Base-by-base conservation (phyloP, 2,113 vertebrate genomes). In the Ptychochromis oligacanthus region DNA sequence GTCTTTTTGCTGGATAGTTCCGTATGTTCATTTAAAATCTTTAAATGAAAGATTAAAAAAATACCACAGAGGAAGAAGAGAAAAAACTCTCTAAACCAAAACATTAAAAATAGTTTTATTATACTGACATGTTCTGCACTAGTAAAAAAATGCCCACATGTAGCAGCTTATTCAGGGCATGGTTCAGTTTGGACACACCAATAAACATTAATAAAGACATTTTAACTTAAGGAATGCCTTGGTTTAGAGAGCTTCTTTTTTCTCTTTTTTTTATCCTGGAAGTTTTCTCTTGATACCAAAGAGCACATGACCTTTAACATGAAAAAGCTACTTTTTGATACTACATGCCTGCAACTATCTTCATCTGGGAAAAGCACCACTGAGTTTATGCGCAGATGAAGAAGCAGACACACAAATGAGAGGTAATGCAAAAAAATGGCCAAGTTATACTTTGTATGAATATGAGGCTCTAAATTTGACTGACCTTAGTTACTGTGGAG, bases 391-490 rank as follows among this genome's bases (percentile, higher is more conserved):
- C 49, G n/a, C 26, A 58, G 38, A 56, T 13, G 22, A 46, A 55
- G 22, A n/a, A 28, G 5, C 9, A 26, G 38, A 52, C 75, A 2
- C 36, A 24, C 38, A 28, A 62, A 28, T 38, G 52, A 38, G 54
- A 85, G 83, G 36, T 43, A 70, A 52, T 34, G 26, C 14, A 52
- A 62, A 85, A 91, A 59, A 80, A 20, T 22, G 26, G n/a, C 72
- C 1, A 54, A 52, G 79, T 72, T 34, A 18, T 60, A 46, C 61
- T 76, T 55, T 28, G 77, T 86, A 80, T 54, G 26, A 87, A 87
- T 20, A 86, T 18, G 14, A 80, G 79, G 17, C 77, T 91, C 91
- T 90, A 88, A 91, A 92, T 90, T 58, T 85, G 84, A 91, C 88
- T 92, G 92, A 93, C 90, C 91, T 91, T 60, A 81, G 81, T 85